Evolutionary conservation across 2,113 vertebrate genomes (phyloP).

Genomic region (Zapus hudsonius): DNA sequence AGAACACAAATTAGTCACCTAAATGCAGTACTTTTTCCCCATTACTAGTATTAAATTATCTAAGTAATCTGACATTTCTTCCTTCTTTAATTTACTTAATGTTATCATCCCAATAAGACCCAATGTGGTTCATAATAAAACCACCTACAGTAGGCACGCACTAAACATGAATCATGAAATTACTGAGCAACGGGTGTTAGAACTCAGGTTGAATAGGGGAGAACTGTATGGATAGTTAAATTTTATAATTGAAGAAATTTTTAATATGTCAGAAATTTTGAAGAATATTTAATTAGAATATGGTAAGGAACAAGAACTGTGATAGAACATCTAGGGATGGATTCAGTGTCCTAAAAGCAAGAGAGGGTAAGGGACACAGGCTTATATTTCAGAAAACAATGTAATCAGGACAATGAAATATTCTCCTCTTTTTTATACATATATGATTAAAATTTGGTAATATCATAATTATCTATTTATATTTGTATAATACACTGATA

Average conservation of each 20-base stretch:
- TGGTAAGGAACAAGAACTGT: background rate
- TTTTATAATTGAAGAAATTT: background rate
- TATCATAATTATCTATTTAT: background rate
- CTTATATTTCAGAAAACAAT: background rate
- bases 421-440: background rate
- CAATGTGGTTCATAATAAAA: background rate
- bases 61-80: background rate
- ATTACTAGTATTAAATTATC: too few species aligned
- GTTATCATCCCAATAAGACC: background rate
- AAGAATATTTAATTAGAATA: background rate
- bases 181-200: background rate
- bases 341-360: background rate
- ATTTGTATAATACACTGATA: background rate
- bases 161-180: background rate
- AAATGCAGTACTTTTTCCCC: too few species aligned
- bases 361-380: too few species aligned
- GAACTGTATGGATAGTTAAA: background rate
- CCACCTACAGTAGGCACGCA: background rate
- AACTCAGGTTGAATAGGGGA: background rate
- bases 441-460: background rate
- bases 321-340: background rate
- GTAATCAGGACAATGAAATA: background rate
- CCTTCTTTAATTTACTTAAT: background rate
- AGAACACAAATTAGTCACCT: background rate
- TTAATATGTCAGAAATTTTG: background rate